These are phyloP conservation scores for Geophilus truncorum DNA, from an alignment of 2,888 invertebrate species.

Conservation along the genomic window DNA sequence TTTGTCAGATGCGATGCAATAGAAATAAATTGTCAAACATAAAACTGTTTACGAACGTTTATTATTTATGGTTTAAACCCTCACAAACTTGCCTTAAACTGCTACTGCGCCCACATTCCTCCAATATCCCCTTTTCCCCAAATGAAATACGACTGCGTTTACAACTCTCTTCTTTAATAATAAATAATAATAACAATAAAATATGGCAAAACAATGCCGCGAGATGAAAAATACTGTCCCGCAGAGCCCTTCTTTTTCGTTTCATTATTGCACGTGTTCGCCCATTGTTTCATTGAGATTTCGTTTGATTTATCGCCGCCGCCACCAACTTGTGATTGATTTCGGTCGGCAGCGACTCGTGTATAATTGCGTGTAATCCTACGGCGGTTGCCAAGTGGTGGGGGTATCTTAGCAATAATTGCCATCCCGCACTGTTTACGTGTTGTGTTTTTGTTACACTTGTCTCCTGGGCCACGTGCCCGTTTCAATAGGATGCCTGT, in stretches of 20 bases:
- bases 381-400: not conserved
- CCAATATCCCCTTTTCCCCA: not conserved
- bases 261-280: not conserved
- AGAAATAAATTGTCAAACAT: not conserved
- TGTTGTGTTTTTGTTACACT: not conserved
- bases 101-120: not conserved
- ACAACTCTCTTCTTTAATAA: not conserved
- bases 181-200: too few species aligned
- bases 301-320: not conserved
- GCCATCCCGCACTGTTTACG: not conserved
- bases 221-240: too few species aligned
- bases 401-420: not conserved
- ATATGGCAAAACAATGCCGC: not conserved
- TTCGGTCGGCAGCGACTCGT: not conserved
- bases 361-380: not conserved
- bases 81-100: not conserved
- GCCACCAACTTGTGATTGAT: not conserved
- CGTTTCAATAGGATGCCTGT: not conserved
- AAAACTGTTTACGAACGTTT: not conserved
- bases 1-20: not conserved
- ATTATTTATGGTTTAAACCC: not conserved
- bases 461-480: not conserved
- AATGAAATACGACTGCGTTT: not conserved
- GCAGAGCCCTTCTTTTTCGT: too few species aligned
- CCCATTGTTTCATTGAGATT: not conserved